Conservation (phyloP, 2,888 invertebrate genomes). For the Clanis bilineata region DNA sequence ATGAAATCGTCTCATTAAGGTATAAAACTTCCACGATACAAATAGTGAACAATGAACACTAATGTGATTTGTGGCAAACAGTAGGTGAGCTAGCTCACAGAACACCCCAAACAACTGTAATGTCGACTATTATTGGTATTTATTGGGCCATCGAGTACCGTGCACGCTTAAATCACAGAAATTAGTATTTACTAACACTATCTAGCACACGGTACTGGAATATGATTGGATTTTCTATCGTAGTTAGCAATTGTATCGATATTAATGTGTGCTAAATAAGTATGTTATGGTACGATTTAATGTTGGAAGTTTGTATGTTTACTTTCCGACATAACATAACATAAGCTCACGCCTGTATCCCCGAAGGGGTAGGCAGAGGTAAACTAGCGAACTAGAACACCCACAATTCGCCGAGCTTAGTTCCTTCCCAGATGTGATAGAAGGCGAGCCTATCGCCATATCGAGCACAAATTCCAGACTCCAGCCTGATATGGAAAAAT, state of each 20-base stretch:
- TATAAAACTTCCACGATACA: background rate
- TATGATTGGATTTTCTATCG: slow-evolving; percentile 1
- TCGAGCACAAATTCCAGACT: too few species aligned
- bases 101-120: slow-evolving; percentile 8
- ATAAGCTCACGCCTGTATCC: too few species aligned
- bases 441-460: too few species aligned
- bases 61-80: background rate
- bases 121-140: slow-evolving; percentile 13
- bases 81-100: background rate
- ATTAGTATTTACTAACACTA: slow-evolving; percentile 13
- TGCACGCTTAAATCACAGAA: slow-evolving; percentile 4
- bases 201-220: background rate
- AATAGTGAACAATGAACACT: background rate
- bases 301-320: too few species aligned
- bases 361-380: too few species aligned
- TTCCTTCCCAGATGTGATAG: too few species aligned
- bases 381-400: too few species aligned
- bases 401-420: too few species aligned
- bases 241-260: background rate
- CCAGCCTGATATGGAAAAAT: too few species aligned
- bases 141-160: slow-evolving; percentile 9
- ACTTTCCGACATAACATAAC: too few species aligned
- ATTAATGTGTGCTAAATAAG: background rate
- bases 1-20: background rate
- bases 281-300: background rate